Evolutionary conservation across 2,888 invertebrate genomes (phyloP).

Genomic region (Capitulum mitella): DNA sequence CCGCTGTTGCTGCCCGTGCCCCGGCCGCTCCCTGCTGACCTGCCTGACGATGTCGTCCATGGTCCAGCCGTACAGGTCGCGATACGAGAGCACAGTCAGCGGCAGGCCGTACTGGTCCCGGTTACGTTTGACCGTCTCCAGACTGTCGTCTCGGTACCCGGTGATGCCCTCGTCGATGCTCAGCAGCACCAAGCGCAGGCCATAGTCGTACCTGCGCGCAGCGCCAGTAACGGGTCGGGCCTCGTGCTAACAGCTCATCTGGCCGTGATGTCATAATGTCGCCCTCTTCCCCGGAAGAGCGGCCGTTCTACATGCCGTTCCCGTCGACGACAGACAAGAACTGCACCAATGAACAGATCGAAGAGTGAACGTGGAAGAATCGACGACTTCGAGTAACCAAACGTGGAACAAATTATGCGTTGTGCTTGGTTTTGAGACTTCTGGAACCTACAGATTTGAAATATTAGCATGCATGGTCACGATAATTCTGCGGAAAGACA

Average conservation of each 20-base stretch:
- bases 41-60: constrained; percentile 91
- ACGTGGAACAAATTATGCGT: too few relatives aligned
- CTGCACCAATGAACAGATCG: too few relatives aligned
- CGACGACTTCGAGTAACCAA: too few relatives aligned
- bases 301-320: too few relatives aligned
- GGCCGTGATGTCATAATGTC: too few relatives aligned
- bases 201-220: constrained; percentile 73
- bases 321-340: too few relatives aligned
- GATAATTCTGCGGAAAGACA: too few relatives aligned
- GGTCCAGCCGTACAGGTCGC: constrained; percentile 98
- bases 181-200: constrained; percentile 75
- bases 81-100: constrained; percentile 89
- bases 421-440: too few relatives aligned
- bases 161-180: constrained; percentile 99
- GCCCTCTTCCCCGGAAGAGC: too few relatives aligned
- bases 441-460: too few relatives aligned
- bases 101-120: constrained; percentile 87
- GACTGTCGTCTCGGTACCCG: constrained; percentile 88
- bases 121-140: constrained; percentile 92
- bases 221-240: not conserved
- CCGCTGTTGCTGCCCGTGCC: not conserved
- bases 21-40: constrained; percentile 37
- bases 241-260: not conserved
- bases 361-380: too few relatives aligned
- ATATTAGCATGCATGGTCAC: too few relatives aligned